Percentiles rank a stretch among this genome's conserved stretches.
phyloP scores from a whole-genome alignment of 1,140 invertebrate genomes.

The Plutomurus gul region DNA sequence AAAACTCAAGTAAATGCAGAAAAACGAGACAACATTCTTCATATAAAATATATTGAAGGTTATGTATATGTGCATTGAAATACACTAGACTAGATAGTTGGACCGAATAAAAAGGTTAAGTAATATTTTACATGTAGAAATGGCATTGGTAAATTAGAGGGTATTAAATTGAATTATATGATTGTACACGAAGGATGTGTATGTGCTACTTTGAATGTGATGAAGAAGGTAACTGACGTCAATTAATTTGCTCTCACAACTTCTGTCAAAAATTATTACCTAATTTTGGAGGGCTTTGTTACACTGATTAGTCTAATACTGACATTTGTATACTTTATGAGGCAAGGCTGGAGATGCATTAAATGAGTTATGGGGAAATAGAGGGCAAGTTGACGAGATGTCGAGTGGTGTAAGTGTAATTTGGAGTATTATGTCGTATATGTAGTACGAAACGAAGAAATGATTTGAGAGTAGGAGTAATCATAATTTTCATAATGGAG shows the following conservation, averaged over 20 bases:
- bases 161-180: not conserved
- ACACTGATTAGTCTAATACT: slow-evolving; percentile 30
- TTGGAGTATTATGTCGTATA: no score
- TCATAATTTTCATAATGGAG: slow-evolving; percentile 29
- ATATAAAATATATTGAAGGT: no score
- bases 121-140: not conserved
- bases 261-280: slow-evolving; percentile 5
- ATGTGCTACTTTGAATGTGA: not conserved
- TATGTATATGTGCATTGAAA: no score
- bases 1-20: no score
- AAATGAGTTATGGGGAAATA: slow-evolving; percentile 23
- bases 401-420: not conserved
- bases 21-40: no score
- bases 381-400: not conserved
- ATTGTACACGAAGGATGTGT: not conserved
- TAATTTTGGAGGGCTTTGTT: slow-evolving; percentile 2
- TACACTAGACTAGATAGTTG: no score
- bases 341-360: not conserved
- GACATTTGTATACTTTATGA: slow-evolving; percentile 32
- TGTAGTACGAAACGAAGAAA: no score
- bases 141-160: slow-evolving; percentile 22
- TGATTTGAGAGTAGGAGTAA: not conserved
- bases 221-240: slow-evolving; percentile 1
- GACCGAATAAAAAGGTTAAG: not conserved
- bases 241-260: slow-evolving; percentile 17